Conservation (phyloP, 2,797 vertebrate genomes). For the Siniperca obscura region DNA sequence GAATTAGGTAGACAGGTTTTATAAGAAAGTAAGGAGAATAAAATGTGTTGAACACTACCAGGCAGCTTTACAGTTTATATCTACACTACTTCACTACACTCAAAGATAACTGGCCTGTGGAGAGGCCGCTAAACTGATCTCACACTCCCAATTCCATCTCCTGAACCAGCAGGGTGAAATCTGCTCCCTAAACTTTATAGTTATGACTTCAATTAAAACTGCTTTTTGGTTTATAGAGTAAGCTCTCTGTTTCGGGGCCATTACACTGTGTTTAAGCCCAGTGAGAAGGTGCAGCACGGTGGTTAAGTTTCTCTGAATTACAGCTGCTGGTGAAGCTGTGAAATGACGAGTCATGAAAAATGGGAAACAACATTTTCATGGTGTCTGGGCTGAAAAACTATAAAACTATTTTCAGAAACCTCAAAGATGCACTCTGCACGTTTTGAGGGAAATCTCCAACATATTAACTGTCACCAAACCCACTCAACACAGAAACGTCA, state of each 20-base stretch:
- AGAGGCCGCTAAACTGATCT: background rate
- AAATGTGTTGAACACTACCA: background rate
- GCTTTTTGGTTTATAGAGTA: background rate
- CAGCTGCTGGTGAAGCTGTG: background rate
- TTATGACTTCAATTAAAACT: slow-evolving; percentile 1
- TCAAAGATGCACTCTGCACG: background rate
- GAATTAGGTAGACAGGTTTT: background rate
- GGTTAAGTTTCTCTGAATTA: too few relatives aligned
- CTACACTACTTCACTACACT: background rate
- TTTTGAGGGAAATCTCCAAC: background rate
- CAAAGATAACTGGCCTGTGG: background rate
- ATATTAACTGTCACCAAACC: too few relatives aligned
- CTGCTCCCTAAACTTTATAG: slow-evolving; percentile 1
- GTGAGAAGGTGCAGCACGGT: background rate
- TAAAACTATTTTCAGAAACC: background rate
- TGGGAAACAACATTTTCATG: background rate
- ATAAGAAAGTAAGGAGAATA: background rate
- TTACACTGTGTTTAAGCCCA: background rate
- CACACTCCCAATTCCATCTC: background rate
- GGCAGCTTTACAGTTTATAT: background rate
- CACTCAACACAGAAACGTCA: too few relatives aligned
- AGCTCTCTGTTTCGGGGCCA: background rate
- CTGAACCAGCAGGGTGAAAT: slow-evolving; percentile 7
- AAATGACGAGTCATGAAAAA: background rate
- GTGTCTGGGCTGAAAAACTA: background rate